These are phyloP conservation scores for Tragelaphus buxtoni DNA, from an alignment of 2,113 vertebrate species.

Conservation along the genomic window DNA sequence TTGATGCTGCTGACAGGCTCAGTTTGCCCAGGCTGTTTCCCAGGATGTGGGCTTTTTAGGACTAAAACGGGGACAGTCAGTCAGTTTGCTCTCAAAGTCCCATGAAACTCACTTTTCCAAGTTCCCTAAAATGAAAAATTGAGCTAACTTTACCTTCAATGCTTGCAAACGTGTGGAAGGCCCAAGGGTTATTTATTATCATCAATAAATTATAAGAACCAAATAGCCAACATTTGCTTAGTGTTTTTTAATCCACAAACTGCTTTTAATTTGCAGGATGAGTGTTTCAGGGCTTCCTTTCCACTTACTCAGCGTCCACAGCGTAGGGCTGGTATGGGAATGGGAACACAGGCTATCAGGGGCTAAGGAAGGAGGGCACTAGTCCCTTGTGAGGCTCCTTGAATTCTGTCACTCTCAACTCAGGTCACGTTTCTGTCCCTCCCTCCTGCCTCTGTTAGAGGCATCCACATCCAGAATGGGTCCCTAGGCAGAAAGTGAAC, in stretches of 20 bases:
- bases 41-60: not conserved
- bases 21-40: not conserved
- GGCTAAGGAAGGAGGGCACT: not conserved
- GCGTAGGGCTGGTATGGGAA: not conserved
- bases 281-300: not conserved
- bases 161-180: not conserved
- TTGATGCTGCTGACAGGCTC: not conserved
- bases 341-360: not conserved
- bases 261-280: not conserved
- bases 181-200: not conserved
- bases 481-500: not conserved
- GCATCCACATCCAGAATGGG: not conserved
- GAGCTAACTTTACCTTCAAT: not conserved
- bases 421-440: not conserved
- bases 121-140: not conserved
- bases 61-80: not conserved
- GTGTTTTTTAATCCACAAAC: not conserved
- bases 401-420: not conserved
- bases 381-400: not conserved
- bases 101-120: not conserved
- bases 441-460: not conserved
- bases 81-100: not conserved
- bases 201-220: not conserved
- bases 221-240: not conserved
- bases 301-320: not conserved